Conservation (phyloP, 2,797 vertebrate species). For the Cryptoprocta ferox region DNA sequence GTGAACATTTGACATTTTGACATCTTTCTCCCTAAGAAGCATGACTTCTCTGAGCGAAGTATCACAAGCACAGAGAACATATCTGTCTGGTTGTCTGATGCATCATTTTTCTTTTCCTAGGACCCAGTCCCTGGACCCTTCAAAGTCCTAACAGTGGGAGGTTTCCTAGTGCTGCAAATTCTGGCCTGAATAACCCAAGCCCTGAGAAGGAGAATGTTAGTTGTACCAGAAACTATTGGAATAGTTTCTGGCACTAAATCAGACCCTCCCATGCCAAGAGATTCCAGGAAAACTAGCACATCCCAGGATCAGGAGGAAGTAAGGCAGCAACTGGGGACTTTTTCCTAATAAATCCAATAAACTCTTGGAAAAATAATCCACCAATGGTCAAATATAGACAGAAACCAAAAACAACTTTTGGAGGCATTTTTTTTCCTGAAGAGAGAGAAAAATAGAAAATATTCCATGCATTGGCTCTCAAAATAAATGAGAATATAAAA, state of each 20-base stretch:
- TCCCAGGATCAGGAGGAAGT: slow-evolving; percentile 54
- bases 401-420: slow-evolving; percentile 51
- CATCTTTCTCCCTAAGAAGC: neutral
- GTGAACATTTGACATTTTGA: neutral
- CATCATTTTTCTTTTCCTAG: neutral
- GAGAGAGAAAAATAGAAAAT: neutral
- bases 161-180: neutral
- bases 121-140: neutral
- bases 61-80: neutral
- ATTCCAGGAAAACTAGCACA: slow-evolving; percentile 68
- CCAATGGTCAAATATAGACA: neutral
- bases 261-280: slow-evolving; percentile 55
- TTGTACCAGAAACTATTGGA: neutral
- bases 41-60: neutral
- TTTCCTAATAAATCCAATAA: slow-evolving; percentile 64
- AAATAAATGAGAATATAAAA: neutral
- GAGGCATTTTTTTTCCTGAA: neutral
- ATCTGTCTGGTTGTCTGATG: neutral
- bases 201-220: neutral
- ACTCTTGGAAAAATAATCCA: slow-evolving; percentile 57
- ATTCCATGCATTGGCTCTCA: neutral
- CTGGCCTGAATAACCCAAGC: neutral
- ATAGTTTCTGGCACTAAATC: slow-evolving; percentile 3
- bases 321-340: neutral
- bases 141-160: neutral